Evolutionary conservation across 2,888 invertebrate species (phyloP), one percentile per base, ranked within the genome.

Genomic region (Cryptocephalus primarius): DNA sequence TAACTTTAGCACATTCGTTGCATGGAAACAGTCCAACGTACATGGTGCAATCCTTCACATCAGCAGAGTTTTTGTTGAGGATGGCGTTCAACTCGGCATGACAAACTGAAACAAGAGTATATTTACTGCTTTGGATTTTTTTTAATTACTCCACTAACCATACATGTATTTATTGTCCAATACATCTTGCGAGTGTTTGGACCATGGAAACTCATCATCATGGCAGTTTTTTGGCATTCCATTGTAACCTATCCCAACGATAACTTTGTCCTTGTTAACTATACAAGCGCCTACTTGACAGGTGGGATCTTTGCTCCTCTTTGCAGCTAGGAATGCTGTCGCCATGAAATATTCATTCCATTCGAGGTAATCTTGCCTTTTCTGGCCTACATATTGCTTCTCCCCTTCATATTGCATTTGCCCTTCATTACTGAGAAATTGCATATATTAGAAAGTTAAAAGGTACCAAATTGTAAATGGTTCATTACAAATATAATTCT

Each of bases 11-110:
- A 72, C 97, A 99, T 69, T 96, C 95, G 64, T 96, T 95, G 68
- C 97, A 99, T 0, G 97, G 97, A 68, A 96, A 97, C 12, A 94
- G 70, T 0, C 84, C 86, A 0, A 93, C 89, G 64, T 92, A 99
- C 0, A 99, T 80, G 0, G 79, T 79, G 62, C 92, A 91, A 53
- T 82, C 79, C 56, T 79, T 80, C 0, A 94, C 75, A 71, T 86
- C 82, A 0, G 80, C 75, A 0, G 79, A 75, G 66, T 91, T 93
- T 67, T 86, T 91, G 67, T 97, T 97, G 11, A 96, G 62, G 54
- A 99, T 88, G 1, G 97, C 97, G 73, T 99, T 99, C 73, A 95
- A 79, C 75, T 99, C 97, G 2, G 97, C 97, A 72, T 99, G 97
- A 54, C 95, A 95, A 0, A 99, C 97, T 91, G 70, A 50, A 75